Conservation (phyloP, 2,888 invertebrate genomes). For the Tetragonisca angustula region DNA sequence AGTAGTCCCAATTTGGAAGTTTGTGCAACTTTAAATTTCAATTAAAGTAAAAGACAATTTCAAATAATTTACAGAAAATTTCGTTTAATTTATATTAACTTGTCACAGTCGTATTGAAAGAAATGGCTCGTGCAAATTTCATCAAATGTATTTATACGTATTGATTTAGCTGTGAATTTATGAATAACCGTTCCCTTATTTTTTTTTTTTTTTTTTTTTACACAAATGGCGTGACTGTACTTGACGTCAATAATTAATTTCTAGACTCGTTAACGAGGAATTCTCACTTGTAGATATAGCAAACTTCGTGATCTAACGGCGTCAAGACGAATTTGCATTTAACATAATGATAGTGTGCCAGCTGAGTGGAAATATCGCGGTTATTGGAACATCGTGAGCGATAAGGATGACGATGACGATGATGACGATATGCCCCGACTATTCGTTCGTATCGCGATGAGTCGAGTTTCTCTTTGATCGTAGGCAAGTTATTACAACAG, state of each 20-base stretch:
- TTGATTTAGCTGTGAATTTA: too few relatives aligned
- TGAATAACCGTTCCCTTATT: not conserved
- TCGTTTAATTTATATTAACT: too few relatives aligned
- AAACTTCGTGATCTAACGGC: not conserved
- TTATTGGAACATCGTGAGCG: conserved; percentile 41
- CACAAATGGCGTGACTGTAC: too few relatives aligned
- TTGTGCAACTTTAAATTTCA: too few relatives aligned
- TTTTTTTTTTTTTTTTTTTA: too few relatives aligned
- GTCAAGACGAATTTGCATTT: conserved; percentile 10
- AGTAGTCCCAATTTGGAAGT: too few relatives aligned
- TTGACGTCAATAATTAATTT: conserved; percentile 16
- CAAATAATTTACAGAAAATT: too few relatives aligned
- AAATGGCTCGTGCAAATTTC: too few relatives aligned
- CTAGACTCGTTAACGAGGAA: not conserved
- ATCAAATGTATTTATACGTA: too few relatives aligned
- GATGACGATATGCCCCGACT: conserved; percentile 38
- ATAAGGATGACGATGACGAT: conserved; percentile 25
- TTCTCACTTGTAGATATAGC: not conserved
- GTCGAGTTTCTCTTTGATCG: conserved; percentile 29
- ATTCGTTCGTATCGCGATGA: conserved; percentile 39
- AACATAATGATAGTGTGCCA: not conserved
- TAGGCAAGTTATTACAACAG: conserved; percentile 18
- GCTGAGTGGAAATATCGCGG: conserved; percentile 7
- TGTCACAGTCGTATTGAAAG: too few relatives aligned
- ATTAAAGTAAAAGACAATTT: too few relatives aligned